Evolutionary conservation across 2,888 invertebrate genomes (phyloP).

Genomic region (Heterodera filipjevi): DNA sequence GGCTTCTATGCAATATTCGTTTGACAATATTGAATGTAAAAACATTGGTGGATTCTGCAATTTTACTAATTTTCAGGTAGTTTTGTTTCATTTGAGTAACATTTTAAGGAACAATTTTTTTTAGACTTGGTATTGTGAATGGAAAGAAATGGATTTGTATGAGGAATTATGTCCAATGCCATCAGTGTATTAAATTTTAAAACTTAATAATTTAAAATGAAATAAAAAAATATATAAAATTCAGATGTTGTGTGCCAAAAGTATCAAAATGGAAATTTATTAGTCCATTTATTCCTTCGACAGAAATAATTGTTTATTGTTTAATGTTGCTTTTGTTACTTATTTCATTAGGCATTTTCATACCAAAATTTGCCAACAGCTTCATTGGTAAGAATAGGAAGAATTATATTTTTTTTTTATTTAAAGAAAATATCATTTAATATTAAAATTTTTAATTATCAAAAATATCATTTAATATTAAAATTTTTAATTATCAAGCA

Average conservation of each 20-base stretch:
- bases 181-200: neutral
- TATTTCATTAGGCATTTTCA: neutral
- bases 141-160: neutral
- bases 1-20: neutral
- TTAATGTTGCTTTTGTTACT: neutral
- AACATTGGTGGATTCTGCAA: neutral
- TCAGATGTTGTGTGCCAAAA: neutral
- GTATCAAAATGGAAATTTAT: neutral
- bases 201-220: neutral
- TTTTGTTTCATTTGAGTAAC: neutral
- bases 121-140: constrained; percentile 6
- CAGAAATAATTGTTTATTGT: neutral
- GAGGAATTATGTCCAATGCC: neutral
- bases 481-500: neutral
- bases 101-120: neutral
- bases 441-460: neutral
- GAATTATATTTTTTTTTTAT: neutral
- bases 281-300: neutral
- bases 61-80: neutral
- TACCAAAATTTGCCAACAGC: neutral
- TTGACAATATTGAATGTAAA: neutral
- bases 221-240: neutral
- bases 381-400: neutral
- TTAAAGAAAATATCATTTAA: neutral
- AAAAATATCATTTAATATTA: neutral